Conservation (phyloP, 1,140 invertebrate genomes). For the Octopus sinensis region DNA sequence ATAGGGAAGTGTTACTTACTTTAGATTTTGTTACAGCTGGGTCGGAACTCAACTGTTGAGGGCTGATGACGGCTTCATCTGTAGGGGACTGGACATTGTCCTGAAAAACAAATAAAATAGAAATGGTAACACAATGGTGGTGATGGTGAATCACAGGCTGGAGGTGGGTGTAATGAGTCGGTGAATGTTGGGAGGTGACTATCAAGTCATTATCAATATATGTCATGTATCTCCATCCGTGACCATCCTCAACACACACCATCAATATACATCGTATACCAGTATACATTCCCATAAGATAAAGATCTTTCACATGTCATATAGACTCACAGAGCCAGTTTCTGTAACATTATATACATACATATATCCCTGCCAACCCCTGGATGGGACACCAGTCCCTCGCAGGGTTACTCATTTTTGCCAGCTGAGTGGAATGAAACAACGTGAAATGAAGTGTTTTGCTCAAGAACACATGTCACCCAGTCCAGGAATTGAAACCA, state of each 20-base stretch:
- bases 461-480: too few species aligned
- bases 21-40: conserved; percentile 40
- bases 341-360: too few species aligned
- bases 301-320: too few species aligned
- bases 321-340: too few species aligned
- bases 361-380: too few species aligned
- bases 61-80: conserved; percentile 33
- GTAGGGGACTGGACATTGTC: conserved; percentile 31
- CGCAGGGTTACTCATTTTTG: too few species aligned
- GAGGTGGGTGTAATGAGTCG: neutral
- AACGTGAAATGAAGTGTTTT: too few species aligned
- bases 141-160: neutral
- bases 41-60: conserved; percentile 35
- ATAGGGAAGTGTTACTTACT: conserved; percentile 15
- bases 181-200: neutral
- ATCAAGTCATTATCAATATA: neutral
- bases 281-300: too few species aligned
- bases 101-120: conserved; percentile 26
- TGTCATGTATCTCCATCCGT: conserved; percentile 1
- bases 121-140: neutral
- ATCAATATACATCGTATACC: neutral
- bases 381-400: too few species aligned
- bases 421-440: too few species aligned
- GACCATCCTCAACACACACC: conserved; percentile 10
- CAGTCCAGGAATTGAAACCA: too few species aligned